phyloP scores from a whole-genome alignment of 2,888 invertebrate genomes.

The Dicranocentrus wangi region DNA sequence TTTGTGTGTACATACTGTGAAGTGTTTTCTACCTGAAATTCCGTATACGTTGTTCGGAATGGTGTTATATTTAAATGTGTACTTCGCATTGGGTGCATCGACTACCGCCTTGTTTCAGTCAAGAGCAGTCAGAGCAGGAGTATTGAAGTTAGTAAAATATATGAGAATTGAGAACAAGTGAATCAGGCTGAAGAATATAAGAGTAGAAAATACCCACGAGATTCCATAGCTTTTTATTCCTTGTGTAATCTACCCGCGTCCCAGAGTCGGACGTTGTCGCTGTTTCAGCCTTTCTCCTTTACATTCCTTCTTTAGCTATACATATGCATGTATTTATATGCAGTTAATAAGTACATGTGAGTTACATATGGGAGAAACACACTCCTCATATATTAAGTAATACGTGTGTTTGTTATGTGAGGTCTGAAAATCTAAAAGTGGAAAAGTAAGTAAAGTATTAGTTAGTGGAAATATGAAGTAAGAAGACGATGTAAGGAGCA shows the following conservation, averaged over 20 bases:
- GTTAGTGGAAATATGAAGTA: constrained; percentile 30
- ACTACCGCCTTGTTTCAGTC: no score
- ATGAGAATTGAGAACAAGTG: constrained; percentile 1
- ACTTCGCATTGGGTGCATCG: no score
- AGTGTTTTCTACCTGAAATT: no score
- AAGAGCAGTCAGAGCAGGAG: no score
- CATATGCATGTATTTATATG: background rate
- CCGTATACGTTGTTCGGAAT: no score
- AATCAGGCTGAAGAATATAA: background rate
- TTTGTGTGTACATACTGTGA: no score
- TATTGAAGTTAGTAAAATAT: no score
- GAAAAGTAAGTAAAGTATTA: constrained; percentile 43
- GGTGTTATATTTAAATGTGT: no score
- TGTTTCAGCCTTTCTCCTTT: background rate
- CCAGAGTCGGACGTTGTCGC: background rate
- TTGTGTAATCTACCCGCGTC: constrained; percentile 52
- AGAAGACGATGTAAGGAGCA: constrained; percentile 2
- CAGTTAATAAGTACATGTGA: background rate
- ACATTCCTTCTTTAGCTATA: no score
- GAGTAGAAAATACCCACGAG: constrained; percentile 48
- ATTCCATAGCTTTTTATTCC: constrained; percentile 51
- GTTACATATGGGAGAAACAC: background rate
- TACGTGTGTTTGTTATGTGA: no score
- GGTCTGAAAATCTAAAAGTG: constrained; percentile 38
- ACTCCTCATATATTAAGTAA: no score